phyloP scores from a whole-genome alignment of 2,797 vertebrate species.

The Syngnathus acus region DNA sequence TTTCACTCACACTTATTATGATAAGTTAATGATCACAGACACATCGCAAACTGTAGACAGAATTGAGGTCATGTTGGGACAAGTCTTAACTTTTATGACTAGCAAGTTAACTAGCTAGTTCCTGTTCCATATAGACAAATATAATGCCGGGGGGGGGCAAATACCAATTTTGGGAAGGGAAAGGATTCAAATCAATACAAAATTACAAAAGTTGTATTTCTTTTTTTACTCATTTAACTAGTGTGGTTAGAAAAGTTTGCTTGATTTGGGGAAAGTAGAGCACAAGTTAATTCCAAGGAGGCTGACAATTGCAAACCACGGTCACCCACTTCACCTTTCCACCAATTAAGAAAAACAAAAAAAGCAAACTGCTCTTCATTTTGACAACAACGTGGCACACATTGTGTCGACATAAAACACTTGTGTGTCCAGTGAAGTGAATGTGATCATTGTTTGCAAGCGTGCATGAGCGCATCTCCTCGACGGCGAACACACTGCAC shows the following conservation, averaged over 20 bases:
- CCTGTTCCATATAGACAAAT: background rate
- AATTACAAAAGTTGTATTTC: background rate
- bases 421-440: slow-evolving; percentile 11
- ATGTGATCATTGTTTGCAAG: slow-evolving; percentile 50
- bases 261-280: slow-evolving; percentile 8
- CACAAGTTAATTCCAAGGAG: background rate
- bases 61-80: slow-evolving; percentile 2
- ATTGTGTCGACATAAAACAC: background rate
- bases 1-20: background rate
- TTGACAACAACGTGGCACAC: background rate
- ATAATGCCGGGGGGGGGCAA: background rate
- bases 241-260: background rate
- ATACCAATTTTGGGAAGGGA: background rate
- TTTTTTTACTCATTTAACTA: no score
- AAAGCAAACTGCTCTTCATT: background rate
- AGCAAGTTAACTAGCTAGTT: background rate
- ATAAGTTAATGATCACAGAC: background rate
- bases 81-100: background rate
- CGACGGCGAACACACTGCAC: slow-evolving; percentile 38
- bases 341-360: background rate
- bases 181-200: background rate
- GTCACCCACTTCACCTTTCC: background rate
- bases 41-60: background rate
- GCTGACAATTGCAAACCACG: slow-evolving; percentile 2
- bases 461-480: slow-evolving; percentile 51